Conservation (phyloP, 2,113 vertebrate genomes). For the Paramormyrops kingsleyae region DNA sequence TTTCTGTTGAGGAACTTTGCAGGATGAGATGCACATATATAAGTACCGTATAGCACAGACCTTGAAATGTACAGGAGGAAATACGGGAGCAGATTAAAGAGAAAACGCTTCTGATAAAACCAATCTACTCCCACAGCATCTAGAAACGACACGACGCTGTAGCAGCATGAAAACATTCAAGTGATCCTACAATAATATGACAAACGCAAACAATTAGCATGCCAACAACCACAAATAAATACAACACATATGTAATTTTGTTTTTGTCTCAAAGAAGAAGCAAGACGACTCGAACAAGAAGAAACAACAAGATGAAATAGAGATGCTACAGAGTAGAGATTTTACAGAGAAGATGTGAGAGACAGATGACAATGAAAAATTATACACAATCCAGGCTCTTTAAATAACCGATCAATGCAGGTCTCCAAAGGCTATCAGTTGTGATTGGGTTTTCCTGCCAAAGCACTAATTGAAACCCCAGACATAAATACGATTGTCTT, state of each 20-base stretch:
- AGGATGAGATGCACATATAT: background rate
- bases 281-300: background rate
- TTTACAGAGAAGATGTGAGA: background rate
- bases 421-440: constrained; percentile 22
- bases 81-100: background rate
- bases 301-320: background rate
- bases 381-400: constrained; percentile 13
- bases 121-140: background rate
- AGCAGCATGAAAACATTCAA: background rate
- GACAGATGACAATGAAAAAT: background rate
- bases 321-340: background rate
- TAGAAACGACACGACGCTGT: background rate
- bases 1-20: background rate
- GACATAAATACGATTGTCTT: background rate
- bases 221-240: background rate
- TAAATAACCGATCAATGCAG: constrained; percentile 19
- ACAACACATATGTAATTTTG: background rate
- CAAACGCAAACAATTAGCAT: background rate
- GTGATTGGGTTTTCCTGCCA: constrained; percentile 16
- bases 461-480: constrained; percentile 29
- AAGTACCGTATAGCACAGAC: background rate
- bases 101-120: background rate
- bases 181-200: background rate
- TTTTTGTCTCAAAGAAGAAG: background rate
- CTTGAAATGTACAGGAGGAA: background rate